Evolutionary conservation across 2,888 invertebrate genomes (phyloP), one percentile per base, ranked within the genome.

Genomic region (Andrena flavipes): DNA sequence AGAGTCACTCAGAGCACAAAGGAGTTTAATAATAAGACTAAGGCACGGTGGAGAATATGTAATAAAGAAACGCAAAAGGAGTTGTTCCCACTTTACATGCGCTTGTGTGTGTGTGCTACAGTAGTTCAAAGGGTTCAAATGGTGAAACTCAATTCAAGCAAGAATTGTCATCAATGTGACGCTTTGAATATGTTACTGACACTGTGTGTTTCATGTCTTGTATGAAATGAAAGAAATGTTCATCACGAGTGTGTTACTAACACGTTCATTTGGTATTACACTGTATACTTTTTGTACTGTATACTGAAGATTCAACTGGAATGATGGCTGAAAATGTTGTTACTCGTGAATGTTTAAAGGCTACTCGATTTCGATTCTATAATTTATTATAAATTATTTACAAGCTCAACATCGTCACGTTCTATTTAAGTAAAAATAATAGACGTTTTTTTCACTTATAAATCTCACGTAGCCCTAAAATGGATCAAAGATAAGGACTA

Each of bases 361-460:
- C 20, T 29, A 23, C 60, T 70, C 42, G 6, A 65, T 10, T 60
- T 60, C 23, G 54, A 35, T 63, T 59, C 7, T 16, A n/a, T 79
- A 79, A 80, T 80, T 80, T 80, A 79, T 80, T 80, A 72, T 80
- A 80, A 80, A 80, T 80, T 80, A 80, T 80, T 80, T 62, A 8
- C 26, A 48, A 60, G 33, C 29, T 62, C 42, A 48, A 48, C 10
- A 59, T 26, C 49, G 16, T 49, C 48, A 16, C 51, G n/a, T 33
- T 26, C 2, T n/a, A 26, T 23, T 23, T 67, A 33, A 23, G 0
- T 7, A 48, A 42, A 54, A 60, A 26, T 29, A 20, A 48, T 63
- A 16, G 64, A 48, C 23, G 48, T 2, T 54, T 49, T 42, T 20
- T 48, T 42, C 42, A 75, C 3, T 49, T 33, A 23, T 16, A 56